Evolutionary conservation across 2,888 invertebrate genomes (phyloP).

Genomic region (Myopa tessellatipennis): DNA sequence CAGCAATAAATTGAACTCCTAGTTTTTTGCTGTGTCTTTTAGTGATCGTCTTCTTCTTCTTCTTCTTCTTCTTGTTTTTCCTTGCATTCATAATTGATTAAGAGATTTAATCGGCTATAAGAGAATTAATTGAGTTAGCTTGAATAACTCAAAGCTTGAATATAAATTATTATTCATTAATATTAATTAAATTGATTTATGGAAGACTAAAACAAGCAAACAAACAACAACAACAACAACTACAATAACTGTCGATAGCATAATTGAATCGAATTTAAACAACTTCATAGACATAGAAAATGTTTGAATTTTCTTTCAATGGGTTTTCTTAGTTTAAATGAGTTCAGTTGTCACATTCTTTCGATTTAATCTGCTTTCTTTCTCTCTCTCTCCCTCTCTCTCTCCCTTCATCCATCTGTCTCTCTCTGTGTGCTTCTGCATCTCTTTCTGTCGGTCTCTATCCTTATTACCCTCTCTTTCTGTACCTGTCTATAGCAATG

Average conservation of each 20-base stretch:
- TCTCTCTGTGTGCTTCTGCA: too few species aligned
- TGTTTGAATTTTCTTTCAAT: too few species aligned
- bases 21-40: neutral
- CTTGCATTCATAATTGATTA: neutral
- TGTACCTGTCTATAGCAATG: too few species aligned
- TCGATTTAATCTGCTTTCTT: too few species aligned
- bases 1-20: neutral
- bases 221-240: neutral
- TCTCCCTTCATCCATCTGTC: too few species aligned
- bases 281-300: neutral
- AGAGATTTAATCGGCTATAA: neutral
- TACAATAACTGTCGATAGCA: neutral
- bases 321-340: too few species aligned
- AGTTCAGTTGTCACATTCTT: too few species aligned
- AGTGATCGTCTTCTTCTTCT: neutral
- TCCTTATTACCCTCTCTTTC: too few species aligned
- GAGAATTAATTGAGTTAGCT: neutral
- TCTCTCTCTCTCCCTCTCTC: too few species aligned
- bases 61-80: neutral
- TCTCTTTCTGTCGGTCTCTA: too few species aligned
- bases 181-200: conserved; percentile 12
- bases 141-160: too few species aligned
- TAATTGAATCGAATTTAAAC: too few species aligned
- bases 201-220: neutral
- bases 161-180: neutral